Evolutionary conservation across 2,888 invertebrate species (phyloP).

Genomic region (Nyleta sp.): DNA sequence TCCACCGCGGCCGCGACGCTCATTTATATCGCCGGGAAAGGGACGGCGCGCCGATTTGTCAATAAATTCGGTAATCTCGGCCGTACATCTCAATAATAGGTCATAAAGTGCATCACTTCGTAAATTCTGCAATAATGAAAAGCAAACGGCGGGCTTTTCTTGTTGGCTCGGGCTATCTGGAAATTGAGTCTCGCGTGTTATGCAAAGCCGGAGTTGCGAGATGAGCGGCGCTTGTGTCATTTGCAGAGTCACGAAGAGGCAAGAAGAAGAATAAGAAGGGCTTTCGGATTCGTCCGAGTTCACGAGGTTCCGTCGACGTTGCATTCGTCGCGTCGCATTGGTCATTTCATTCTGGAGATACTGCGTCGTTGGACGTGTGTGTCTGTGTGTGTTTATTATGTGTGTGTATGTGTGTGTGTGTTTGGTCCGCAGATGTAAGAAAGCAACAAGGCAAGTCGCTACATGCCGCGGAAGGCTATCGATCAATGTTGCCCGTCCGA

Average conservation of each 20-base stretch:
- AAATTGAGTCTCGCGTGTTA: slow-evolving; percentile 55
- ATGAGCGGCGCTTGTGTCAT: slow-evolving; percentile 64
- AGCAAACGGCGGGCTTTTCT: slow-evolving; percentile 17
- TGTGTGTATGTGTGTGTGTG: slow-evolving; percentile 58
- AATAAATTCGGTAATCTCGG: slow-evolving; percentile 37
- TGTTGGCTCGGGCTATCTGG: slow-evolving; percentile 27
- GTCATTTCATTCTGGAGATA: slow-evolving; percentile 69
- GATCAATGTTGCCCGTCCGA: slow-evolving; percentile 81
- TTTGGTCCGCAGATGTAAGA: slow-evolving; percentile 70
- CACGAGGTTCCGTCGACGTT: slow-evolving; percentile 65
- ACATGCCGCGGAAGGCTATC: slow-evolving; percentile 77
- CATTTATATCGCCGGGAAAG: slow-evolving; percentile 24
- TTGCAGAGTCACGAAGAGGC: slow-evolving; percentile 62
- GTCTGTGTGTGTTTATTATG: slow-evolving; percentile 54
- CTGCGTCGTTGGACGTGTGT: slow-evolving; percentile 66
- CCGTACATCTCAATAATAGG: slow-evolving; percentile 36
- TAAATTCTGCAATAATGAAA: slow-evolving; percentile 40
- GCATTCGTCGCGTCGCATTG: slow-evolving; percentile 65
- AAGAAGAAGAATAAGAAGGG: slow-evolving; percentile 65
- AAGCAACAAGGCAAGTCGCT: slow-evolving; percentile 75
- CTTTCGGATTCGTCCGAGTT: slow-evolving; percentile 69
- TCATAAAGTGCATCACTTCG: slow-evolving; percentile 18
- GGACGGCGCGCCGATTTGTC: slow-evolving; percentile 33
- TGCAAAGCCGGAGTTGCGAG: slow-evolving; percentile 52
- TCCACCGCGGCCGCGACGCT: slow-evolving; percentile 15